These are phyloP conservation scores for Cantharis flavilabris DNA, from an alignment of 2,888 invertebrate genomes.

Conservation along the genomic window DNA sequence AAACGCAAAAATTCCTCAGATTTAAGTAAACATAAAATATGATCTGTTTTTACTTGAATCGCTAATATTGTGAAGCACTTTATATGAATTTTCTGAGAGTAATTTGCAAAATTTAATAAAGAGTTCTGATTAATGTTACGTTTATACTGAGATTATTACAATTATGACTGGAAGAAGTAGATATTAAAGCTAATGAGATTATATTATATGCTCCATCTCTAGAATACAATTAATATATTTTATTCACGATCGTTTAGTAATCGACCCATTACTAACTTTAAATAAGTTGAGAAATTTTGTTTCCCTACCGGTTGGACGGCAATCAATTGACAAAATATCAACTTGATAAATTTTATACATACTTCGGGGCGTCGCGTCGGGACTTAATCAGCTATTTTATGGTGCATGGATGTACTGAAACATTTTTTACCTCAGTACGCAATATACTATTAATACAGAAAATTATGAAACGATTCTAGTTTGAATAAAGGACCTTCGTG, in stretches of 20 bases:
- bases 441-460: too few relatives aligned
- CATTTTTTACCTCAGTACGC: too few relatives aligned
- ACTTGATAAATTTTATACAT: too few relatives aligned
- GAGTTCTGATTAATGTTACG: not conserved
- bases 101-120: not conserved
- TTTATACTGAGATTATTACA: not conserved
- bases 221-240: not conserved
- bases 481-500: not conserved
- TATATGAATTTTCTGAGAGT: not conserved
- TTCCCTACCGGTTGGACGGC: too few relatives aligned
- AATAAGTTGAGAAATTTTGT: too few relatives aligned
- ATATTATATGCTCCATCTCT: not conserved
- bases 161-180: not conserved
- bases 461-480: too few relatives aligned
- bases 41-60: not conserved
- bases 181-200: not conserved
- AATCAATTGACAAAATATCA: too few relatives aligned
- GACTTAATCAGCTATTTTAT: too few relatives aligned
- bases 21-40: not conserved
- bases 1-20: not conserved
- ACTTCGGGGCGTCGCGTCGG: too few relatives aligned
- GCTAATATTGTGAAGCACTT: not conserved
- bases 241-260: too few relatives aligned
- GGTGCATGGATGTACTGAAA: too few relatives aligned
- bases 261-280: too few relatives aligned